Percentiles rank a stretch among this genome's conserved stretches.
phyloP scores from a whole-genome alignment of 2,113 vertebrate genomes.

The Microcebus ravelobensis region DNA sequence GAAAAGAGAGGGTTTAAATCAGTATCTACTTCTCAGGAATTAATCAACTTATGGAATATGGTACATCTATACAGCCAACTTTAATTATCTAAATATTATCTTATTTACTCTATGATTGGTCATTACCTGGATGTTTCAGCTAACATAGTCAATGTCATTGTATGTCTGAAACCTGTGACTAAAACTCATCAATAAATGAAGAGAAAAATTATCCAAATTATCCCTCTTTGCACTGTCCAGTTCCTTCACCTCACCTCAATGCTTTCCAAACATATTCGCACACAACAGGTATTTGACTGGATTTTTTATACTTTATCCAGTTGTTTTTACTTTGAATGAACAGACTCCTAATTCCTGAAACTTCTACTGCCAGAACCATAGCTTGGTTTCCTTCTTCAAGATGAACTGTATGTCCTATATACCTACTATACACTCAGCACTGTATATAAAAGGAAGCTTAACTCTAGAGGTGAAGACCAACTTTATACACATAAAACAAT shows the following conservation, averaged over 20 bases:
- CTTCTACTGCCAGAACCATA: not conserved
- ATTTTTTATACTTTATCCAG: not conserved
- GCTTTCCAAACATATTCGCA: not conserved
- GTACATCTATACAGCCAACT: not conserved
- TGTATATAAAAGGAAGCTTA: not conserved
- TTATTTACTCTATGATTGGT: not conserved
- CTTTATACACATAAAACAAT: not conserved
- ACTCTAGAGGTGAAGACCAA: not conserved
- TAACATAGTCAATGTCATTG: not conserved
- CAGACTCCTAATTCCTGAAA: not conserved
- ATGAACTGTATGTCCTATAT: not conserved
- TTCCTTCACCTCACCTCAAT: not conserved
- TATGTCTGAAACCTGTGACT: not conserved
- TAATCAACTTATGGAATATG: constrained; percentile 1
- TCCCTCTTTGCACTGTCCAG: not conserved
- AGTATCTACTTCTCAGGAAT: not conserved
- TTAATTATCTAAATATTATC: constrained; percentile 3
- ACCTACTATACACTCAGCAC: not conserved
- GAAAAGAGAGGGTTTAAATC: not conserved
- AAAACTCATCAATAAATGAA: not conserved
- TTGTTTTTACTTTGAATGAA: constrained; percentile 5
- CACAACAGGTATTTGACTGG: not conserved
- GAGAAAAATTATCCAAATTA: not conserved
- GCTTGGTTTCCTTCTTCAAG: not conserved
- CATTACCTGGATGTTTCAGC: not conserved